Base-by-base conservation (phyloP, 1,140 invertebrate species). In the Drosophila micromelanica region DNA sequence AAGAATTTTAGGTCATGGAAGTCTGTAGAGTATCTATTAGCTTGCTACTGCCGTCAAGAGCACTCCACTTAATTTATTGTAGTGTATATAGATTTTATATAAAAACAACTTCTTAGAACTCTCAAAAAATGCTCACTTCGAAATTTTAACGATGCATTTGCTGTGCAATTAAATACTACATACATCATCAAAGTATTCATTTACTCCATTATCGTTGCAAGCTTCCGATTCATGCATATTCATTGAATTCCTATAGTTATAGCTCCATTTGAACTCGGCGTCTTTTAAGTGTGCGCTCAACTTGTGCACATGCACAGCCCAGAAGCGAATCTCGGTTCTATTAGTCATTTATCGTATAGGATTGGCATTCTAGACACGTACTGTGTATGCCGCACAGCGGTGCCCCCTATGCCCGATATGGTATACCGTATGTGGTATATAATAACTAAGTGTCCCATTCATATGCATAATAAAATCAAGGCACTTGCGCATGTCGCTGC, bases 391-490 rank as follows among this genome's bases (percentile, higher is more conserved):
- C 51, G n/a, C 12, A n/a, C 17, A 45, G 37, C 32, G 49, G 17
- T 52, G 38, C 51, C 46, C 13, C 46, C 63, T 8, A 13, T 17
- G 51, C 48, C 35, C 65, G 15, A 46, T 46, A 38, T 38, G 49
- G 40, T 15, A 65, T 35, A 56, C 27, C 42, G 6, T 42, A 43
- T 55, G 45, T 20, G 12, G 6, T 48, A 45, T 38, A 56, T 37
- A 17, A 56, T 37, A 17, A 20, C 12, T 49, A 38, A 32, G 43
- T 45, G 17, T 15, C 37, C 40, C 56, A 68, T 60, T 68, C 46
- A 68, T 69, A 69, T 52, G 55, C 56, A 69, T 61, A 60, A 60
- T 69, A 42, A 51, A 69, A 67, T 40, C 63, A 59, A 67, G 15
- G 11, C 37, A 61, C 12, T 68, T 60, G 64, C 37, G 40, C 60